Evolutionary conservation across 1,140 invertebrate species (phyloP).

Genomic region (Anastrepha obliqua): DNA sequence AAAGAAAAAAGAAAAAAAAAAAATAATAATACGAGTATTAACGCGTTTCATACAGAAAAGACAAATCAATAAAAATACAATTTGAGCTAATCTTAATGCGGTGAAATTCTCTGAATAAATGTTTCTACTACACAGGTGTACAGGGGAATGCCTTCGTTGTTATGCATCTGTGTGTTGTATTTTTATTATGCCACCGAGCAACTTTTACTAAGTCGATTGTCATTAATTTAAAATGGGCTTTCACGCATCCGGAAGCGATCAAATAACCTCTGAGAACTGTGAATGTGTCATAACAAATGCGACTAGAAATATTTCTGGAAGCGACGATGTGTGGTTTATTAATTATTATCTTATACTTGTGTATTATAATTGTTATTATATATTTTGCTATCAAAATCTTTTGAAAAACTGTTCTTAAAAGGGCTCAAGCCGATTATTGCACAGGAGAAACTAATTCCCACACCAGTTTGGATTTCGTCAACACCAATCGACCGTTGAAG

Average conservation of each 20-base stretch:
- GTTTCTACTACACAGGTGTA: not conserved
- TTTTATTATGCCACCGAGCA: not conserved
- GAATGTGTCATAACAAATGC: not conserved
- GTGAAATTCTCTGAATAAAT: not conserved
- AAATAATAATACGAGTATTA: too few species aligned
- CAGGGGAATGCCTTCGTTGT: not conserved
- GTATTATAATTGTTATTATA: too few species aligned
- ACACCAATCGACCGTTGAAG: too few species aligned
- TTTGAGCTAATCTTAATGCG: not conserved
- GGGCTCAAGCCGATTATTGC: too few species aligned
- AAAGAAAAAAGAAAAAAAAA: not conserved
- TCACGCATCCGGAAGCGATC: not conserved
- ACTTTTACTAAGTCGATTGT: not conserved
- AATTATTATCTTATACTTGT: not conserved
- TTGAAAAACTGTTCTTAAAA: too few species aligned
- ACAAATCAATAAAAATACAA: conserved; percentile 19
- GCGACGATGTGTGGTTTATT: not conserved
- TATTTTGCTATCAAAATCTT: too few species aligned
- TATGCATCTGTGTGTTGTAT: not conserved
- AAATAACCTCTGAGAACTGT: not conserved
- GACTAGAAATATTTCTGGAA: not conserved
- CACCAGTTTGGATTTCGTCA: too few species aligned
- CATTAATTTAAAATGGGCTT: not conserved
- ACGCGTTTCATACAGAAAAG: not conserved
- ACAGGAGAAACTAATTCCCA: too few species aligned